phyloP scores from a whole-genome alignment of 2,797 vertebrate species.

The Hybognathus amarus region DNA sequence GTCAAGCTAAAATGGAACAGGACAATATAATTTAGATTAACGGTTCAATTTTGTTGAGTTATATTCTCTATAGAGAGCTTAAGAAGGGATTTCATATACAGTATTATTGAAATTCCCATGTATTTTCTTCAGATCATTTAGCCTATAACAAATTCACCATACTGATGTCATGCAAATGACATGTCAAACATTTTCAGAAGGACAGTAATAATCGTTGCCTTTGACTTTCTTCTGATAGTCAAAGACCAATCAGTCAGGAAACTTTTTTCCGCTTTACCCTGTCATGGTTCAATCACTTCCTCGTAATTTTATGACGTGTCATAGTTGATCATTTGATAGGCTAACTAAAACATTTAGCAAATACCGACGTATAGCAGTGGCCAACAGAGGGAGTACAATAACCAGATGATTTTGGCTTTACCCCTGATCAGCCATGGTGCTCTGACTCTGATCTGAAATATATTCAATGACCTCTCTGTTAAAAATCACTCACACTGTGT shows the following conservation, averaged over 20 bases:
- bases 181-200: not conserved
- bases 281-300: not conserved
- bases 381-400: constrained; percentile 65
- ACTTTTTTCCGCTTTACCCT: not conserved
- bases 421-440: not conserved
- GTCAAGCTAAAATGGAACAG: not conserved
- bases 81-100: not conserved
- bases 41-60: not conserved
- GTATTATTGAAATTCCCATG: not conserved
- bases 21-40: not conserved
- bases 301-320: not conserved
- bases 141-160: not conserved
- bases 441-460: not conserved
- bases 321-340: not conserved
- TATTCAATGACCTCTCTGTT: not conserved
- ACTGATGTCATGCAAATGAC: not conserved
- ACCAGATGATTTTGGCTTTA: constrained; percentile 23
- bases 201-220: not conserved
- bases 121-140: not conserved
- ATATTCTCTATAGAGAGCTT: not conserved
- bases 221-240: not conserved
- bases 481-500: not conserved
- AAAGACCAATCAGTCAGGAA: not conserved
- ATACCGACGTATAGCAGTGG: not conserved
- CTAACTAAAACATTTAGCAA: not conserved